phyloP scores from a whole-genome alignment of 2,797 vertebrate species.

The Melanotaenia parkinsoni region DNA sequence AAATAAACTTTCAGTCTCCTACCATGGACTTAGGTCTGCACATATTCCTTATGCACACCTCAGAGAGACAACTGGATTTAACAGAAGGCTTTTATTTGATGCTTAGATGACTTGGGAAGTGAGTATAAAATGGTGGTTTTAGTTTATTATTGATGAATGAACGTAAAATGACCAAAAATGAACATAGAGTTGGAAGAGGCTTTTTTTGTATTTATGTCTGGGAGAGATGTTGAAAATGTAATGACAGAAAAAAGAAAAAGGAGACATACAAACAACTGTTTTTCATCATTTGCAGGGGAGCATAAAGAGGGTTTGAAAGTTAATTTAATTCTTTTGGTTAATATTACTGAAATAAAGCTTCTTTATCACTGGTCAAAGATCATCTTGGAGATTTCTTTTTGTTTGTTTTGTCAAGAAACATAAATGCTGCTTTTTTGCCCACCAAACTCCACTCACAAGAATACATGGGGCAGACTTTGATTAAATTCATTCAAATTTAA shows the following conservation, averaged over 20 bases:
- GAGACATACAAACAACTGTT: background rate
- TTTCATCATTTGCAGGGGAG: background rate
- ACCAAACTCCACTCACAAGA: background rate
- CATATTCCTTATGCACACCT: background rate
- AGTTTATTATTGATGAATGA: background rate
- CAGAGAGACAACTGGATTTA: background rate
- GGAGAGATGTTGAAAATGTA: background rate
- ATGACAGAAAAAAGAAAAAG: background rate
- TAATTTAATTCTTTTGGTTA: background rate
- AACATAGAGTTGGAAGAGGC: background rate
- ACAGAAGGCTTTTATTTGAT: background rate
- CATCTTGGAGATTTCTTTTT: background rate
- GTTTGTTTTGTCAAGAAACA: background rate
- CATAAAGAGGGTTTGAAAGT: background rate
- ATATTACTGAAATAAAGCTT: background rate
- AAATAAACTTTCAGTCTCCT: background rate
- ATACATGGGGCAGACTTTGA: constrained; percentile 23
- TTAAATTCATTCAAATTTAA: constrained; percentile 37
- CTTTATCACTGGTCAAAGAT: background rate
- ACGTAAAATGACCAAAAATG: background rate
- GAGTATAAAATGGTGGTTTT: background rate
- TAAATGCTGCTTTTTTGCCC: background rate
- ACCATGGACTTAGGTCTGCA: background rate
- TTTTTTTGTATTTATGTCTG: background rate
- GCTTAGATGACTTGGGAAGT: too few relatives aligned